Evolutionary conservation across 2,888 invertebrate species (phyloP), one percentile per base, ranked within the genome.

Genomic region (Drosophila fungiperda): DNA sequence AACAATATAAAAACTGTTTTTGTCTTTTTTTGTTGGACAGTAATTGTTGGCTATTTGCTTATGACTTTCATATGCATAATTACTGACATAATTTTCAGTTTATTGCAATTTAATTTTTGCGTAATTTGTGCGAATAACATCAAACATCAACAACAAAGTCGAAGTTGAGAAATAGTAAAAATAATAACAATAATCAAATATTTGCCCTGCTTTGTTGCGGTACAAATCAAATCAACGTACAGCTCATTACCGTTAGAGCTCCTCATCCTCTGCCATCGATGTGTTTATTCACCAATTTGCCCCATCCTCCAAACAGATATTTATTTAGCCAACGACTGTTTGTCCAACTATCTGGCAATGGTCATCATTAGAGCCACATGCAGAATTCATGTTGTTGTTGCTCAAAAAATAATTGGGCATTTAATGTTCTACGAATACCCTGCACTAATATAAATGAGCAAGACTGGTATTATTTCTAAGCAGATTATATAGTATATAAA

Each of bases 101-200:
- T 88, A 88, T 90, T 90, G 74, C 64, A 67, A 78, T 82, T 90
- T 76, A 86, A 90, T 85, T 85, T 83, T 81, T 70, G 73, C 71
- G 68, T 62, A 82, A 87, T 87, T 80, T 80, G 60, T 61, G 62
- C 52, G 38, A 29, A 50, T 20, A 59, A 68, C 65, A 61, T 63
- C 50, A 70, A 33, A 12, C 50, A 26, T n/a, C 5, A 15, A 29
- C 35, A 12, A 17, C 17, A 38, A 17, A 4, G 4, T 15, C 2
- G 5, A n/a, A 45, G 8, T 23, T 45, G 15, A 6, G 3, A 45
- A 38, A 11, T 32, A 17, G 35, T 35, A 48, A 62, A 50, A 23
- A 8, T 40, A 62, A 40, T 35, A 57, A 69, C 50, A 63, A 68
- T 61, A 60, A 49, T 74, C 63, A 81, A 78, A 80, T 81, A 71